Percentiles rank a stretch among this genome's conserved stretches.
phyloP scores from a whole-genome alignment of 2,888 invertebrate genomes.

The Andrena haemorrhoa region DNA sequence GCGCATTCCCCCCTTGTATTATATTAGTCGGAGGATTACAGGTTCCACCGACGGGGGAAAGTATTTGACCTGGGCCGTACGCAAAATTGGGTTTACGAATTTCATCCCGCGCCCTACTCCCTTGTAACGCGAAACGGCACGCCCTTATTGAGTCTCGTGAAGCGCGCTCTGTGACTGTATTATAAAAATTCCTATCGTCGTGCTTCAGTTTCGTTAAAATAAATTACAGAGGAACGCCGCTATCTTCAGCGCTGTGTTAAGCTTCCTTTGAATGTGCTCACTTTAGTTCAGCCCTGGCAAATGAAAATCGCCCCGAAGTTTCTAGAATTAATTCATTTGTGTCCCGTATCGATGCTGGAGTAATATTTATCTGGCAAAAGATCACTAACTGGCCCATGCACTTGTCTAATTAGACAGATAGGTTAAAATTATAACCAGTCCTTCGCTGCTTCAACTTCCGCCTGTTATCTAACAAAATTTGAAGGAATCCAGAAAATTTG shows the following conservation, averaged over 20 bases:
- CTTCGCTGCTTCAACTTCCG: too few species aligned
- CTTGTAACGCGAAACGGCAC: slow-evolving; percentile 1
- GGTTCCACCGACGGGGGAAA: not conserved
- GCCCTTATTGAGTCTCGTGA: slow-evolving; percentile 15
- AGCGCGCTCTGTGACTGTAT: not conserved
- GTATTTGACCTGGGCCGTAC: slow-evolving; percentile 5
- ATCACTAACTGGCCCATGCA: not conserved
- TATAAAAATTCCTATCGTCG: slow-evolving; percentile 27
- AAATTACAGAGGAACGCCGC: not conserved
- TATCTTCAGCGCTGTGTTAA: not conserved
- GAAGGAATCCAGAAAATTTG: too few species aligned
- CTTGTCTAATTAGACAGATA: not conserved
- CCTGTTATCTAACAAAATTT: too few species aligned
- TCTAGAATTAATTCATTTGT: slow-evolving; percentile 10
- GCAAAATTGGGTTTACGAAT: slow-evolving; percentile 31
- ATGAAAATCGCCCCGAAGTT: not conserved
- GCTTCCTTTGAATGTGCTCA: not conserved
- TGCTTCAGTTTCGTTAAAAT: slow-evolving; percentile 1
- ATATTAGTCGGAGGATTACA: not conserved
- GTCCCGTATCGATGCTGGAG: not conserved
- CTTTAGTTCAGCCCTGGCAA: not conserved
- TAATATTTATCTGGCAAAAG: slow-evolving; percentile 1
- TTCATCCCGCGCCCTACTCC: not conserved
- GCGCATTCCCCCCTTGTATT: slow-evolving; percentile 14
- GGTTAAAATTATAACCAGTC: too few species aligned